These are phyloP conservation scores for Sarcophaga variegata DNA, from an alignment of 2,888 invertebrate species.

Conservation along the genomic window DNA sequence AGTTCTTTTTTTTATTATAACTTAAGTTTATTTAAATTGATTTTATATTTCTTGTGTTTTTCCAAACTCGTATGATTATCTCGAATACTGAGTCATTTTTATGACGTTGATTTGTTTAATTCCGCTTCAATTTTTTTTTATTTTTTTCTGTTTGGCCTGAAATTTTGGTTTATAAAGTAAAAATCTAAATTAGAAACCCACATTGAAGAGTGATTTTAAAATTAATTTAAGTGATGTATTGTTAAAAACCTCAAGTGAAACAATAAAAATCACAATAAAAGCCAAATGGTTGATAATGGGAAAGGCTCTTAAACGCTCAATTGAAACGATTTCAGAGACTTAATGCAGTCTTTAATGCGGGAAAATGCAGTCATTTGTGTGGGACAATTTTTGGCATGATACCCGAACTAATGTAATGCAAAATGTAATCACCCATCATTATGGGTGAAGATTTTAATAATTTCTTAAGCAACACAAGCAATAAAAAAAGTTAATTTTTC, in stretches of 20 bases:
- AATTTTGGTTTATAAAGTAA: not conserved
- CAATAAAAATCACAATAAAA: slow-evolving; percentile 39
- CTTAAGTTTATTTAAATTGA: too few species aligned
- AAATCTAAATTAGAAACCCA: not conserved
- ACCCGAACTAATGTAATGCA: too few species aligned
- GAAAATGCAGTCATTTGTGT: not conserved
- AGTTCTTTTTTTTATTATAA: too few species aligned
- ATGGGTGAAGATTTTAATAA: not conserved
- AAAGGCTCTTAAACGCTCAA: not conserved
- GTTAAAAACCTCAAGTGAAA: slow-evolving; percentile 29
- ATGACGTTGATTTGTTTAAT: slow-evolving; percentile 23
- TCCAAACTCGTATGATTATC: not conserved
- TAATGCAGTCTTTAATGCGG: too few species aligned
- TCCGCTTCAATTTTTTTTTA: not conserved
- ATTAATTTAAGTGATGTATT: slow-evolving; percentile 24
- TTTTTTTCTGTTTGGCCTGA: not conserved
- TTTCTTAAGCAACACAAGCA: not conserved
- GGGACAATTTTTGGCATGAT: too few species aligned
- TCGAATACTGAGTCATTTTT: slow-evolving; percentile 27
- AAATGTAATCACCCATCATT: not conserved
- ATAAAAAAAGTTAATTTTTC: not conserved
- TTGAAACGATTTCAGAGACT: slow-evolving; percentile 1
- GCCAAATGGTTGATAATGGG: not conserved
- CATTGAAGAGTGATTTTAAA: not conserved
- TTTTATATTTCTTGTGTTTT: too few species aligned